Base-by-base conservation (phyloP, 2,888 invertebrate species). In the Phyllotreta striolata region DNA sequence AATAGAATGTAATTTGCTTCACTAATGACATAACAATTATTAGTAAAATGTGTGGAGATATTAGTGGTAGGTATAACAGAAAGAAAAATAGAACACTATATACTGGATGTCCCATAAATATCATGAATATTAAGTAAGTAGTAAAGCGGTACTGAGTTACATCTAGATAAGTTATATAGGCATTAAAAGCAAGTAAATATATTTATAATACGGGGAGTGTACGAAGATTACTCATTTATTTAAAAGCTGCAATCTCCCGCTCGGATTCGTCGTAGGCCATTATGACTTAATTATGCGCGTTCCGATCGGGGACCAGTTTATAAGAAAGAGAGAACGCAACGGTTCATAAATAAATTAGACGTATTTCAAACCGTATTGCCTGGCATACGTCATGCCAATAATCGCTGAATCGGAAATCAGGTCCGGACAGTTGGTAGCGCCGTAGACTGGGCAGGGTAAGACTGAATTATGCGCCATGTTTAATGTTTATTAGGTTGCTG, bases 401-500 rank as follows among this genome's bases (percentile, higher is more conserved):
- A 24, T 72, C 71, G 73, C 65, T 73, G 73, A 74, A 74, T 74
- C 74, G 72, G 74, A 74, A 74, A 73, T 74, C 73, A 73, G 73
- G 73, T 72, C 67, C 67, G 67, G 73, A 72, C 62, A 71, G 73
- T 72, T 72, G 71, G 74, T 72, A 72, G 70, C 66, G 65, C 69
- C 66, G 70, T 64, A 65, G 24, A 73, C 74, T 74, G 77, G 75
- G 75, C 77, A 76, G 77, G 74, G 77, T 80, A 80, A 80, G 80
- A 79, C 79, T 80, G 77, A 80, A 79, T 79, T 79, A 80, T 80
- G 78, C 78, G 77, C 76, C 76, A 78, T 80, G 79, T 80, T 79
- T 79, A 80, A 80, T 80, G 80, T 80, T 80, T 80, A 80, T 80
- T 80, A 79, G 79, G 77, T 77, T 75, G 77, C 77, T 79, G 80